Conservation (phyloP, 1,140 invertebrate genomes). For the Papilio machaon region DNA sequence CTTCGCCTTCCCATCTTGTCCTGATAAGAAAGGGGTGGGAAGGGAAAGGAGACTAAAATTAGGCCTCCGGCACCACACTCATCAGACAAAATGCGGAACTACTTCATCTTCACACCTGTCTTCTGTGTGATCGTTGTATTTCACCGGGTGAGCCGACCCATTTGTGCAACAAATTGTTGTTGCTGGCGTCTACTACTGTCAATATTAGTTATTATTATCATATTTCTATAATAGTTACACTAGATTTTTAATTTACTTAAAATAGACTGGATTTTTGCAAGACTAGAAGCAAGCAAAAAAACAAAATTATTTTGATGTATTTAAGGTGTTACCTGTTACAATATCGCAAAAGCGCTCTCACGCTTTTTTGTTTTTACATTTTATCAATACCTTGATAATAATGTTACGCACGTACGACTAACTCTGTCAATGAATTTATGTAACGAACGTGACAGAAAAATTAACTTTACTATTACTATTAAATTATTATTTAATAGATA, state of each 20-base stretch:
- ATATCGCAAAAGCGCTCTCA: constrained; percentile 3
- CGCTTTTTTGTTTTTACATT: constrained; percentile 4
- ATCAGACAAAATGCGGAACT: too few species aligned
- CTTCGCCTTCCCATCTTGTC: too few species aligned
- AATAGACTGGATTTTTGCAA: neutral
- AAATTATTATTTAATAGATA: neutral
- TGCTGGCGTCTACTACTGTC: too few species aligned
- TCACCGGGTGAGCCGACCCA: too few species aligned
- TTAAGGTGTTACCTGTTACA: neutral
- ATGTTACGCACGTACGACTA: constrained; percentile 24
- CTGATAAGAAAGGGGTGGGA: too few species aligned
- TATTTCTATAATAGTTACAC: neutral
- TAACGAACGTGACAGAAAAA: constrained; percentile 37
- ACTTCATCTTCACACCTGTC: too few species aligned
- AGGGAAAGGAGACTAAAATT: too few species aligned
- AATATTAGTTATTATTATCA: neutral
- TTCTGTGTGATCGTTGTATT: too few species aligned
- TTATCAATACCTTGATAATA: constrained; percentile 30
- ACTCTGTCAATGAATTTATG: constrained; percentile 35
- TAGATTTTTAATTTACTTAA: neutral
- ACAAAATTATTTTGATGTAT: neutral
- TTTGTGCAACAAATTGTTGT: too few species aligned
- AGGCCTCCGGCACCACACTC: too few species aligned
- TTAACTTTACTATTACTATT: neutral
- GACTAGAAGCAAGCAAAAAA: neutral